Percentiles rank a stretch among this genome's conserved stretches.
phyloP scores from a whole-genome alignment of 2,113 vertebrate genomes.

The Daboia siamensis region DNA sequence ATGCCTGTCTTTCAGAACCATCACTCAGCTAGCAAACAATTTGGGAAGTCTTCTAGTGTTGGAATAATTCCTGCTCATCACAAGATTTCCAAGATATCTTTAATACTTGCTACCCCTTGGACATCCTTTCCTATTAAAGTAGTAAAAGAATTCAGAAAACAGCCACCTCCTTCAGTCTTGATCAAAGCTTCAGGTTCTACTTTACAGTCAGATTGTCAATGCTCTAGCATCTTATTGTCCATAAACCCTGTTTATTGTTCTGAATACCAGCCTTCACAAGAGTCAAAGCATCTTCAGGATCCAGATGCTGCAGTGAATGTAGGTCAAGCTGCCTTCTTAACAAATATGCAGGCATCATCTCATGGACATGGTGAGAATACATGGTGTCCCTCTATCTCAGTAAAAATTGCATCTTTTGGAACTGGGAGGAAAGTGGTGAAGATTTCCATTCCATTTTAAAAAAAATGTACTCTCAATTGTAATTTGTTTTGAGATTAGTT shows the following conservation, averaged over 20 bases:
- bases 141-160: slow-evolving; percentile 63
- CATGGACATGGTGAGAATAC: not conserved
- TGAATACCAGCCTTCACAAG: slow-evolving; percentile 39
- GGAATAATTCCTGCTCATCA: slow-evolving; percentile 55
- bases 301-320: slow-evolving; percentile 11
- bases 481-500: not conserved
- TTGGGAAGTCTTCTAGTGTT: slow-evolving; percentile 38
- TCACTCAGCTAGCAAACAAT: slow-evolving; percentile 45
- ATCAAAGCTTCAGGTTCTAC: slow-evolving; percentile 37
- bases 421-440: slow-evolving; percentile 66
- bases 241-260: slow-evolving; percentile 59
- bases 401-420: slow-evolving; percentile 64
- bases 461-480: not conserved
- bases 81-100: slow-evolving; percentile 66
- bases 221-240: slow-evolving; percentile 52
- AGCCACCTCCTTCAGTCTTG: slow-evolving; percentile 46
- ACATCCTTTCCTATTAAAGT: slow-evolving; percentile 64
- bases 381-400: slow-evolving; percentile 46
- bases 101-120: slow-evolving; percentile 66
- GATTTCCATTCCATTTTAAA: slow-evolving; percentile 68
- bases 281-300: slow-evolving; percentile 40
- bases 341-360: slow-evolving; percentile 27
- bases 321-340: slow-evolving; percentile 32
- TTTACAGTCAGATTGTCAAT: slow-evolving; percentile 39
- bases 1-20: slow-evolving; percentile 59